A percentile compares a stretch with the other conserved stretches of the same genome.
Conservation (phyloP, 2,888 invertebrate species). For the Chalcosyrphus nemorum region DNA sequence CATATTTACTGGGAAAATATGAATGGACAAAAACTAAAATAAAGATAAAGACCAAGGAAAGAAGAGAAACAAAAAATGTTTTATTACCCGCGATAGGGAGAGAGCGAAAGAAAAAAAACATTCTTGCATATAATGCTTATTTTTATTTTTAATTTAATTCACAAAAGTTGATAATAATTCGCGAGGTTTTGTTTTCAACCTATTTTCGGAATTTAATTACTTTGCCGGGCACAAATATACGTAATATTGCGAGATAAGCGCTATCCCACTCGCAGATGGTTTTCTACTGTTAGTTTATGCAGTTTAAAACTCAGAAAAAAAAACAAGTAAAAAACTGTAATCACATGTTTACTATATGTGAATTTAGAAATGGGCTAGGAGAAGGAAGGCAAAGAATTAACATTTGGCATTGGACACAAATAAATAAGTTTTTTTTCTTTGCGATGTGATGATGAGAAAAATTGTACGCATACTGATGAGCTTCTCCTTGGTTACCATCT, state of each 20-base stretch:
- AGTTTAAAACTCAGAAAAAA: background rate
- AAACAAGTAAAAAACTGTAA: no score
- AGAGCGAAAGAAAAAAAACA: background rate
- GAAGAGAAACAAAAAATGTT: constrained; percentile 1
- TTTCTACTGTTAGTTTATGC: constrained; percentile 14
- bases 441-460: no score
- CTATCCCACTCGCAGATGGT: constrained; percentile 34
- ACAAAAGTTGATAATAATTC: constrained; percentile 12
- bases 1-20: constrained; percentile 30
- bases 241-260: constrained; percentile 57
- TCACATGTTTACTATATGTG: no score
- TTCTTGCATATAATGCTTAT: constrained; percentile 4
- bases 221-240: constrained; percentile 20
- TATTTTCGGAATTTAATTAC: constrained; percentile 57
- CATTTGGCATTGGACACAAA: background rate
- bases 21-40: constrained; percentile 12
- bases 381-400: no score
- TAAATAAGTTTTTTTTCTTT: background rate
- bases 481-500: background rate
- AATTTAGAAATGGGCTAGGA: no score
- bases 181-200: constrained; percentile 23
- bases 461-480: background rate
- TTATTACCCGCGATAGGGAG: constrained; percentile 2
- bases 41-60: background rate
- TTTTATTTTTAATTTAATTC: constrained; percentile 49